Base-by-base conservation (phyloP, 2,113 vertebrate species). In the Rhabdomys dilectus region DNA sequence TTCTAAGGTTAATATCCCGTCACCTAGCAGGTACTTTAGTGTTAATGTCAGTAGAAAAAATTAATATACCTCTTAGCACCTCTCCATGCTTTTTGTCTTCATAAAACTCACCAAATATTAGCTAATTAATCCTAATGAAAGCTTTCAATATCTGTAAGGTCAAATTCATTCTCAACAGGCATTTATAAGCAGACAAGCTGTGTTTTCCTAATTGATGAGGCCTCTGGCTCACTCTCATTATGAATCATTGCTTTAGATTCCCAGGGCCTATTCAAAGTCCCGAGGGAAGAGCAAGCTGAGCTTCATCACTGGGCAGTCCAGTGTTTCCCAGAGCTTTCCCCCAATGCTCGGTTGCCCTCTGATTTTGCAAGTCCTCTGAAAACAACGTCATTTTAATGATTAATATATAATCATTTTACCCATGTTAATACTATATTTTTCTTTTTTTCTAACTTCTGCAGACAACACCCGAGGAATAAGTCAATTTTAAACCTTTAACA, bases 81-180 rank as follows among this genome's bases (percentile, higher is more conserved):
- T 68, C n/a, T 34, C 68, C 4, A 34, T 68, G 36, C n/a, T 56
- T 93, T 96, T 80, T 73, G 39, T 94, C 90, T 89, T 96, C 91
- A 95, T 91, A 91, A 95, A 92, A 82, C 60, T 89, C 42, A n/a
- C 77, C 66, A 95, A 92, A 70, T 91, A 97, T 58, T 95, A 95
- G 62, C 60, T 96, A 93, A 96, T 96, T 88, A 96, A 95, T 82
- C 72, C 26, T 91, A 92, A 81, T 70, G 53, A 95, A 92, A 95
- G 78, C n/a, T 34, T 60, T 53, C 21, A 78, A 78, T 93, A 85
- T 3, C 29, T 39, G 29, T 36, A 84, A 94, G 62, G 91, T 87
- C 0, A 0, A 72, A 81, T 1, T 36, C 1, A 0, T 77, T 73
- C 94, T 96, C 64, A 85, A 66, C 2, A 88, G 56, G 26, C 66